Evolutionary conservation across 2,797 vertebrate species (phyloP), one percentile per base, ranked within the genome.

Genomic region (Bothrops alternatus): DNA sequence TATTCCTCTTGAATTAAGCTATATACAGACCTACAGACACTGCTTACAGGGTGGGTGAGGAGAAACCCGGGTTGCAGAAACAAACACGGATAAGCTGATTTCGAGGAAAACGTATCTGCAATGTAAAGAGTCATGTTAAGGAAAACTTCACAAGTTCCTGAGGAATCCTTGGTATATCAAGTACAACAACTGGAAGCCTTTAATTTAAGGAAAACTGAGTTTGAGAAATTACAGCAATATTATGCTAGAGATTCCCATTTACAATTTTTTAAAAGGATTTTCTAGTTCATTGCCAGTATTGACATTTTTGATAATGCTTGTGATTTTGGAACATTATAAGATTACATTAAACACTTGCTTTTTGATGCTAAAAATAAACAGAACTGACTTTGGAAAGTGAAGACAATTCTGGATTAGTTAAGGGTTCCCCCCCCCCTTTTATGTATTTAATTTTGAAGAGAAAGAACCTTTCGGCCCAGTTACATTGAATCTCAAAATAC

Each of bases 151-250:
- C 26, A 23, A 53, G n/a, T 50, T 65, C 26, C 32, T 69, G 32
- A 57, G 61, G 50, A 87, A 28, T 25, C 32, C 32, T 53, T 2
- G 47, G 13, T 86, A 28, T 60, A 82, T n/a, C 20, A 57, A 53
- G 8, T n/a, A 26, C 18, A 63, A 2, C 28, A 63, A 11, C 16
- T 6, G 50, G 18, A 87, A 87, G 28, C 16, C 78, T 86, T 58
- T 60, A 42, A 2, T 42, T 91, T 0, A 1, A 28, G 61, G 8
- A 47, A 94, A 95, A 82, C 88, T 89, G 94, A 95, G 95, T 93
- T 93, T 2, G 28, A 23, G 50, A 28, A 57, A 32, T 47, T n/a
- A 11, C 63, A 56, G 85, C 63, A 69, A 47, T 26, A 47, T 28
- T 87, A 28, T 73, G 50, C 25, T 25, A 82, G 37, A 3, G 20